Conservation (phyloP, 2,113 vertebrate genomes). For the Microtus pennsylvanicus region DNA sequence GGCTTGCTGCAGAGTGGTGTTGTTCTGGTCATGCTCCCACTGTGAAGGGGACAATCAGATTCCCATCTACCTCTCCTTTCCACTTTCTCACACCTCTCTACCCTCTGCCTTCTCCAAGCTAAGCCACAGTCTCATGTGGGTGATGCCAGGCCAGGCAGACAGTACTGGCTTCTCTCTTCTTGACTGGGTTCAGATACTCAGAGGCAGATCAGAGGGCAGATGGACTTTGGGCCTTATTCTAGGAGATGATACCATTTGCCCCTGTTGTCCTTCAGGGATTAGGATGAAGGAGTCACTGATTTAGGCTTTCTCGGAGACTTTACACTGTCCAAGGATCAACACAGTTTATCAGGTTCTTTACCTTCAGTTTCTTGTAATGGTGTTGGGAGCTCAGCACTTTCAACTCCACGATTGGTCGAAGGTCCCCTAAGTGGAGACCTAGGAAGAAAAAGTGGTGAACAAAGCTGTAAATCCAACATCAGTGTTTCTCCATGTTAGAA, state of each 20-base stretch:
- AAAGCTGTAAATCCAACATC: not conserved
- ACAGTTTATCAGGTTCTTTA: not conserved
- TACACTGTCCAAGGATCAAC: not conserved
- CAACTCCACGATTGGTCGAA: not conserved
- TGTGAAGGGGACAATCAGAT: not conserved
- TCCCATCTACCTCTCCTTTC: not conserved
- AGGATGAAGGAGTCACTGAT: not conserved
- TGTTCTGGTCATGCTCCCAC: not conserved
- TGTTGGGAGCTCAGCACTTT: not conserved
- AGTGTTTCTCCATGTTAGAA: not conserved
- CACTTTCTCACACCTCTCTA: rapidly evolving
- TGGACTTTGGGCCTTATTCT: not conserved
- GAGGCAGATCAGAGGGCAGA: not conserved
- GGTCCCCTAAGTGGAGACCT: not conserved
- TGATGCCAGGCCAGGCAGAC: too few relatives aligned
- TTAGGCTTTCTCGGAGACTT: not conserved
- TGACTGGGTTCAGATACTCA: too few relatives aligned
- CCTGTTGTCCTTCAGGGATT: not conserved
- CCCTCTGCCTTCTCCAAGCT: not conserved
- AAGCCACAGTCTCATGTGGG: not conserved
- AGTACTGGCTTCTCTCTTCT: not conserved
- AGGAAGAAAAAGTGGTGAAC: not conserved
- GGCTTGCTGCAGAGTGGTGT: not conserved
- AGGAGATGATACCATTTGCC: not conserved
- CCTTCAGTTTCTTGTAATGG: not conserved